Conservation (phyloP, 1,140 invertebrate species). For the Caerostris darwini region DNA sequence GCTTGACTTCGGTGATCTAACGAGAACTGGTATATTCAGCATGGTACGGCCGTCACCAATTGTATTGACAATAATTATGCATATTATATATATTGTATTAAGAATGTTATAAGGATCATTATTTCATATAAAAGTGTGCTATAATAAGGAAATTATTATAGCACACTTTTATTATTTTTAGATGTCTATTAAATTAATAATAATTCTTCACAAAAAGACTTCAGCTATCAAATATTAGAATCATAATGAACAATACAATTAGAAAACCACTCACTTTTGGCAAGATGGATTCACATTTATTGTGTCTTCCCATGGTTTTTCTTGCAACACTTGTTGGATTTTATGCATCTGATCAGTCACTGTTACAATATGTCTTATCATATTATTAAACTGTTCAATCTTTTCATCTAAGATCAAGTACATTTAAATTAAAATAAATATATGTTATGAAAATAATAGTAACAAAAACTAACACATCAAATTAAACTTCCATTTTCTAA, state of each 20-base stretch:
- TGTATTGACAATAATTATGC: too few relatives aligned
- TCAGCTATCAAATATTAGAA: too few relatives aligned
- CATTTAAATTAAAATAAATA: not conserved
- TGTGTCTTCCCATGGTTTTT: not conserved
- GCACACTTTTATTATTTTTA: too few relatives aligned
- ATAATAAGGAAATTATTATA: too few relatives aligned
- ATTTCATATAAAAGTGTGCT: too few relatives aligned
- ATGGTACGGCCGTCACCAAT: too few relatives aligned
- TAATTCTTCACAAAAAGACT: too few relatives aligned
- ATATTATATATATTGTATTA: too few relatives aligned
- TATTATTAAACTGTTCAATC: conserved; percentile 6
- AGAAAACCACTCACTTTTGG: conserved; percentile 32
- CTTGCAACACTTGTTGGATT: conserved; percentile 36
- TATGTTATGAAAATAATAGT: not conserved
- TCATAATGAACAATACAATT: not conserved
- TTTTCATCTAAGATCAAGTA: not conserved
- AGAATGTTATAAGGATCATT: too few relatives aligned
- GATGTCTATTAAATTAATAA: too few relatives aligned
- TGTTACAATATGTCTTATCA: not conserved
- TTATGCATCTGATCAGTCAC: not conserved
- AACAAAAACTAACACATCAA: not conserved
- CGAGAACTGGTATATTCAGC: too few relatives aligned
- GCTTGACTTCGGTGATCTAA: too few relatives aligned
- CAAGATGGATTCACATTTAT: conserved; percentile 26
- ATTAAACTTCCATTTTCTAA: not conserved